phyloP scores from a whole-genome alignment of 2,113 vertebrate species.

The Acrocephalus arundinaceus region DNA sequence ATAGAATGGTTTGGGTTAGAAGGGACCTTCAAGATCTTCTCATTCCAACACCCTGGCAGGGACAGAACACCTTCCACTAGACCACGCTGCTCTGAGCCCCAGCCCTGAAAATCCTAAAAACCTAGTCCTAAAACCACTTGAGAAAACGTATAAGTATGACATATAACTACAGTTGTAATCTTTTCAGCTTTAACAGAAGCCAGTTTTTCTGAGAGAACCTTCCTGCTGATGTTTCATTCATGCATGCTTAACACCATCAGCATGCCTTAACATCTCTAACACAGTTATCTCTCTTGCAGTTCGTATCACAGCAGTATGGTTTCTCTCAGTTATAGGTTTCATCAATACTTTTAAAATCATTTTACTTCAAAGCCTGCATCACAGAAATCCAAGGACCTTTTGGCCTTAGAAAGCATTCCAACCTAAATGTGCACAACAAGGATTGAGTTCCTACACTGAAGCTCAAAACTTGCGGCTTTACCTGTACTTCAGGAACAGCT shows the following conservation, averaged over 20 bases:
- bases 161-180: neutral
- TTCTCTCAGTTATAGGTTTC: neutral
- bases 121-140: neutral
- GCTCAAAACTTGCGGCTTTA: constrained; percentile 1
- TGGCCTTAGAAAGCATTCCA: neutral
- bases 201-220: neutral
- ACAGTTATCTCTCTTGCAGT: neutral
- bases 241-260: neutral
- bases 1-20: neutral
- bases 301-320: neutral
- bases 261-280: neutral
- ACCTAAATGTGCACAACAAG: neutral
- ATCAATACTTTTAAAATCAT: neutral
- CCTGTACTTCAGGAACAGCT: constrained; percentile 48
- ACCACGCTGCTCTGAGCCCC: neutral
- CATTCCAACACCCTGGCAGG: neutral
- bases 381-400: neutral
- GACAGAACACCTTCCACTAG: neutral
- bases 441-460: neutral
- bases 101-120: neutral
- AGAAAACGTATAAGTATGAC: neutral
- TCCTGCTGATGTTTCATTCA: neutral
- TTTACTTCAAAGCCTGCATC: neutral
- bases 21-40: neutral
- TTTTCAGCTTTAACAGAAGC: neutral